Evolutionary conservation across 2,888 invertebrate genomes (phyloP).

Genomic region (Pristionchus entomophagus): DNA sequence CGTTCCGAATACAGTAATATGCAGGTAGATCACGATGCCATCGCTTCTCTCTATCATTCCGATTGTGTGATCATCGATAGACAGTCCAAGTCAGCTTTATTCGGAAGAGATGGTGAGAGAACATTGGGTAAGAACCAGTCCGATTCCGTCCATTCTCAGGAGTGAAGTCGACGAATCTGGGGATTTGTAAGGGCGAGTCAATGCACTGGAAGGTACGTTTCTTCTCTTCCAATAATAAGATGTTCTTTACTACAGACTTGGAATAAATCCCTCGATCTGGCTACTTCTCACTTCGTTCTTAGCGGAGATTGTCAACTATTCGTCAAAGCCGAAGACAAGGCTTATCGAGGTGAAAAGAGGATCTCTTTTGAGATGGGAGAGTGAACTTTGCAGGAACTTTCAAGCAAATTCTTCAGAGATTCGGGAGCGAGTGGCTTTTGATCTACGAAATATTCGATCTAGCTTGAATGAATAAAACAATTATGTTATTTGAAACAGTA

Average conservation of each 20-base stretch:
- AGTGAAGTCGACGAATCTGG: slow-evolving; percentile 5
- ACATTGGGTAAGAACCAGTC: background rate
- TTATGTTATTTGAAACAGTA: too few relatives aligned
- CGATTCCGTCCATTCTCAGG: background rate
- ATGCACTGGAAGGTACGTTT: slow-evolving; percentile 31
- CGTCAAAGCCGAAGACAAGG: background rate
- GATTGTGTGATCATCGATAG: slow-evolving; percentile 16
- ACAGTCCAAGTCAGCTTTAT: background rate
- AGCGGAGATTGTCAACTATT: slow-evolving; percentile 16
- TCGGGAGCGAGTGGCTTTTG: background rate
- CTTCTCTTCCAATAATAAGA: background rate
- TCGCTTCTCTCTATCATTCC: slow-evolving; percentile 23
- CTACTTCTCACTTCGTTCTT: background rate
- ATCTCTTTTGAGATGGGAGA: background rate
- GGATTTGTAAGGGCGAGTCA: background rate
- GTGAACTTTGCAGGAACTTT: background rate
- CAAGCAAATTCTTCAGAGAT: slow-evolving; percentile 33
- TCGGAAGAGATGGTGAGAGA: background rate
- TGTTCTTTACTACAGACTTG: background rate
- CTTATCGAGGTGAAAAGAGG: background rate
- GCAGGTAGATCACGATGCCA: slow-evolving; percentile 8
- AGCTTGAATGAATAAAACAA: background rate
- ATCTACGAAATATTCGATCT: slow-evolving; percentile 38
- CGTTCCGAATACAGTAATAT: background rate
- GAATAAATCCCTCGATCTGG: background rate